These are phyloP conservation scores for Bactericera cockerelli DNA, from an alignment of 1,140 invertebrate genomes.

Conservation along the genomic window DNA sequence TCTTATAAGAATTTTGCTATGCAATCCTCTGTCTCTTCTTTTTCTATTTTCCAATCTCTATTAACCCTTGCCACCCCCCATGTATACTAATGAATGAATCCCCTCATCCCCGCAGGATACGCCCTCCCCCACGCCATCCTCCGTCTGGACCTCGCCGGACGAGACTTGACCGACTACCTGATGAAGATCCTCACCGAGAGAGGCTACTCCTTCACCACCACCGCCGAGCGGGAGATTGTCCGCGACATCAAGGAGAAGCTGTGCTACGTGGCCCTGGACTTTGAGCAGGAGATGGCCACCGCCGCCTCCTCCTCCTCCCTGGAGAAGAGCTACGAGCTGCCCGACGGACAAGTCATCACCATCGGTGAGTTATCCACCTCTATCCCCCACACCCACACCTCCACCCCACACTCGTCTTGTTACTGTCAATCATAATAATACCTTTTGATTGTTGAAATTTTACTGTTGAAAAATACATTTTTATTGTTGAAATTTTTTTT, in stretches of 20 bases:
- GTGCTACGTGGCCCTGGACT: constrained; percentile 81
- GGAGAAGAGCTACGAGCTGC: constrained; percentile 88
- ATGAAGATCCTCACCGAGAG: constrained; percentile 94
- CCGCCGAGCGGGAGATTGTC: constrained; percentile 89
- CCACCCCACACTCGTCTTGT: background rate
- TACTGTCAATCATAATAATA: too few species aligned
- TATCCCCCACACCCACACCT: constrained; percentile 86
- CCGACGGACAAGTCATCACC: constrained; percentile 74
- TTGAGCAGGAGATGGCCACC: constrained; percentile 89
- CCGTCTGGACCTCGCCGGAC: constrained; percentile 79
- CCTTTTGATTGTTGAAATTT: too few species aligned
- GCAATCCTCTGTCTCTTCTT: too few species aligned
- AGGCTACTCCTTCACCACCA: constrained; percentile 93
- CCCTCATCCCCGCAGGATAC: constrained; percentile 32
- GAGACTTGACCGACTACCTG: constrained; percentile 88
- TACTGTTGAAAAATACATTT: too few species aligned
- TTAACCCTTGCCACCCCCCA: too few species aligned
- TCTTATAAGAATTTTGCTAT: too few species aligned
- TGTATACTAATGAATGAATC: too few species aligned
- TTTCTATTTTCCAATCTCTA: too few species aligned
- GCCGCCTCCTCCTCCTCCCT: constrained; percentile 78
- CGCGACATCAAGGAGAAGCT: constrained; percentile 90
- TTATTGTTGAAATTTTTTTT: too few species aligned
- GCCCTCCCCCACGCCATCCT: constrained; percentile 65
- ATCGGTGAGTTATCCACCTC: constrained; percentile 45